These are phyloP conservation scores for Whitmania pigra DNA, from an alignment of 1,140 invertebrate species.

Conservation along the genomic window DNA sequence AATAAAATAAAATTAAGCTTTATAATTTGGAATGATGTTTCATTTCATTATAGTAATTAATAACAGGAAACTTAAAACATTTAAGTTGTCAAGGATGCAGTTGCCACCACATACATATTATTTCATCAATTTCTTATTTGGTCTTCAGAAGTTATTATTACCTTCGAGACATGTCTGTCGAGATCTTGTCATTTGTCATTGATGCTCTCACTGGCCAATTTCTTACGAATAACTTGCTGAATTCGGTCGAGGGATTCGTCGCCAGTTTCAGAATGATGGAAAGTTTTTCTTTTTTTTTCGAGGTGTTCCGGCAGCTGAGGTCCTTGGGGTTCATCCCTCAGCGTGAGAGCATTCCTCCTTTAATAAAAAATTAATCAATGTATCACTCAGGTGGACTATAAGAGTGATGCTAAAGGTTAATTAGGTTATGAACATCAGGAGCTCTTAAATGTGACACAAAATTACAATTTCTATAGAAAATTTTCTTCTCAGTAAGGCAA, in stretches of 20 bases:
- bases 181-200: too few species aligned
- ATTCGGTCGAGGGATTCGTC: not conserved
- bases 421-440: not conserved
- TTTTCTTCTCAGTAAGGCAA: not conserved
- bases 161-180: too few species aligned
- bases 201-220: too few species aligned
- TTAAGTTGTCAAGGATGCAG: too few species aligned
- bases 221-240: too few species aligned
- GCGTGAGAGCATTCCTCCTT: not conserved
- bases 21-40: too few species aligned
- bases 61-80: too few species aligned
- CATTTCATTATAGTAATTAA: too few species aligned
- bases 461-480: not conserved
- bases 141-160: too few species aligned
- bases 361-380: not conserved
- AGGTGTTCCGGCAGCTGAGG: not conserved
- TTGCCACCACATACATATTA: too few species aligned
- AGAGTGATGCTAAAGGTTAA: not conserved
- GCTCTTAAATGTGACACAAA: not conserved
- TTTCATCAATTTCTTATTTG: too few species aligned
- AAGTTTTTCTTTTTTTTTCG: not conserved
- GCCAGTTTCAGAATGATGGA: not conserved
- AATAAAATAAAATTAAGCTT: too few species aligned
- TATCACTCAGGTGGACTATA: not conserved
- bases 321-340: not conserved